Percentiles rank a stretch among this genome's conserved stretches.
These are phyloP conservation scores for Cephus pulcher DNA, from an alignment of 2,888 invertebrate genomes.

Conservation along the genomic window DNA sequence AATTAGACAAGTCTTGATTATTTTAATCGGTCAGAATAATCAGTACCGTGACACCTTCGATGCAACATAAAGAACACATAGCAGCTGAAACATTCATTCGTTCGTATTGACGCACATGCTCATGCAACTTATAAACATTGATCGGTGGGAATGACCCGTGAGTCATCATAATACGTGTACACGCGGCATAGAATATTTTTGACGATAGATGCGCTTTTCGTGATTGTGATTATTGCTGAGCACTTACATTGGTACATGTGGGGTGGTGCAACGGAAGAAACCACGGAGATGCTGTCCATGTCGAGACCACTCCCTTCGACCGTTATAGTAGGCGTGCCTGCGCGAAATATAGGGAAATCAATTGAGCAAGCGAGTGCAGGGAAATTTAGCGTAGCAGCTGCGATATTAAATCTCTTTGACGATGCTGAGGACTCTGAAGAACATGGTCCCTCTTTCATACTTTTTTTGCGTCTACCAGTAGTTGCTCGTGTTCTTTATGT, in stretches of 20 bases:
- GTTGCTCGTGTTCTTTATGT: constrained; percentile 37
- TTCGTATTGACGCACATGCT: constrained; percentile 7
- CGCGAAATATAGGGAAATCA: constrained; percentile 47
- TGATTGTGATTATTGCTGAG: not conserved
- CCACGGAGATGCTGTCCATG: constrained; percentile 78
- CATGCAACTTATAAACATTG: constrained; percentile 7
- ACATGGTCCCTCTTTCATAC: not conserved
- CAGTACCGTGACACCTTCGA: constrained; percentile 28
- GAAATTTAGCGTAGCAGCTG: not conserved
- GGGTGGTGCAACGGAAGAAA: constrained; percentile 74
- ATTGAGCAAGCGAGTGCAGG: constrained; percentile 19
- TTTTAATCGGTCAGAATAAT: not conserved
- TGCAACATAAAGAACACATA: constrained; percentile 55
- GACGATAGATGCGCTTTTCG: not conserved
- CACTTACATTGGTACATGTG: constrained; percentile 81
- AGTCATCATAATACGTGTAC: not conserved
- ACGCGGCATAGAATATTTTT: not conserved
- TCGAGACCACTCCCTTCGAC: constrained; percentile 74
- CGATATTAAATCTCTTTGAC: not conserved
- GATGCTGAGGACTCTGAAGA: not conserved
- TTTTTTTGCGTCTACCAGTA: not conserved
- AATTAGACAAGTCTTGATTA: not conserved
- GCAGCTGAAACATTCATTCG: constrained; percentile 16
- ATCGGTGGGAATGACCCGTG: not conserved
- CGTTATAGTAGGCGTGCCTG: constrained; percentile 66